phyloP scores from a whole-genome alignment of 2,113 vertebrate genomes.

The Pelodiscus sinensis region DNA sequence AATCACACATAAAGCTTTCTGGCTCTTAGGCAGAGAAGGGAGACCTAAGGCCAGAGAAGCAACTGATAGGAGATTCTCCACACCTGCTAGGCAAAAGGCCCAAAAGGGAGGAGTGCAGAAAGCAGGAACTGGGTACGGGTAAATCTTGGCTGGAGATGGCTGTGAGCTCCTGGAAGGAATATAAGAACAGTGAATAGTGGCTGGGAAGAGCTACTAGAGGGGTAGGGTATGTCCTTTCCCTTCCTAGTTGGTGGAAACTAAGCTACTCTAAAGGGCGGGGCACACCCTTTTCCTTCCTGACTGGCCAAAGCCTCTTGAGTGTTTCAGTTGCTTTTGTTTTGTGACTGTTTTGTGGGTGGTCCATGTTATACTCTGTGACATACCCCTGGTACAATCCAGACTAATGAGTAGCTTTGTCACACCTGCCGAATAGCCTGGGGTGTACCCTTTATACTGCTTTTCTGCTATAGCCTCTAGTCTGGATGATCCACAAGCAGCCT shows the following conservation, averaged over 20 bases:
- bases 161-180: neutral
- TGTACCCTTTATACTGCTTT: neutral
- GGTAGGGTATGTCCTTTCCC: neutral
- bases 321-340: constrained; percentile 9
- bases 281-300: neutral
- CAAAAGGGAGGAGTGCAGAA: neutral
- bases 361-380: neutral
- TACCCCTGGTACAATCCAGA: neutral
- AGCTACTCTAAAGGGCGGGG: neutral
- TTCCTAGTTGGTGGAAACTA: neutral
- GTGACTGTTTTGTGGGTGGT: neutral
- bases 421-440: neutral
- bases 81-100: too few species aligned
- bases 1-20: neutral
- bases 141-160: neutral
- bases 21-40: neutral
- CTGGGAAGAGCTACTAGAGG: neutral
- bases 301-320: neutral
- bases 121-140: neutral
- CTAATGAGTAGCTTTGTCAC: neutral
- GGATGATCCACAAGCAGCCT: neutral
- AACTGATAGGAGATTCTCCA: neutral
- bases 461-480: neutral
- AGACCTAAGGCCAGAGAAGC: neutral
- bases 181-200: too few species aligned